phyloP scores from a whole-genome alignment of 92 coral and sea anemone species.

The Porites rus region DNA sequence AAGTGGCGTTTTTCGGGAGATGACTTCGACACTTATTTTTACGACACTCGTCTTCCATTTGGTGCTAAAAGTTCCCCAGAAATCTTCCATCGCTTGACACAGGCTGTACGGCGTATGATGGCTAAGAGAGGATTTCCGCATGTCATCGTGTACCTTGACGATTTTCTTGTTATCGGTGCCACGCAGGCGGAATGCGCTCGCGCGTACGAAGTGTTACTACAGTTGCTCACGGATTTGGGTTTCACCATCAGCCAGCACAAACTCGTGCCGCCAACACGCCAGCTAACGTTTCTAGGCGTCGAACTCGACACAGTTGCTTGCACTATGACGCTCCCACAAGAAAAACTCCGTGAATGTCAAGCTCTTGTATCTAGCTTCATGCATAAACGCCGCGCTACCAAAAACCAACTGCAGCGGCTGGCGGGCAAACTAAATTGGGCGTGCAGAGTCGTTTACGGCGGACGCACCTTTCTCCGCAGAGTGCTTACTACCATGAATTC shows the following conservation, averaged over 20 bases:
- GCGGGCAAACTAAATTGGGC: conserved; percentile 40
- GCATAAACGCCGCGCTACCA: background rate
- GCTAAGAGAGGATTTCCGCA: conserved; percentile 9
- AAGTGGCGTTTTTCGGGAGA: conserved; percentile 49
- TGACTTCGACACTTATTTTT: conserved; percentile 18
- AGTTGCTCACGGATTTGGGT: background rate
- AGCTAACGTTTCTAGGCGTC: background rate
- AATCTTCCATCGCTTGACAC: conserved; percentile 46
- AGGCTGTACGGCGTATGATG: conserved; percentile 52
- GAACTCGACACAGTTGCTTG: conserved; percentile 14
- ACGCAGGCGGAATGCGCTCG: background rate
- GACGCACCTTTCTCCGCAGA: conserved; percentile 13
- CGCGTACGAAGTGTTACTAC: background rate
- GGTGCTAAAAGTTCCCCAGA: conserved; percentile 49
- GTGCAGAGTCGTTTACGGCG: conserved; percentile 33
- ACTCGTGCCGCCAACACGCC: background rate
- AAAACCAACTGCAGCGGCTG: conserved; percentile 13
- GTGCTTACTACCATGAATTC: conserved; percentile 18
- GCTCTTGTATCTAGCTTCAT: background rate
- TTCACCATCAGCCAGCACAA: background rate
- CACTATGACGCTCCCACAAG: conserved; percentile 42
- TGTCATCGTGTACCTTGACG: conserved; percentile 40
- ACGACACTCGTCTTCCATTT: conserved; percentile 44
- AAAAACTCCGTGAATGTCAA: conserved; percentile 17
- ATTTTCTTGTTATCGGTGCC: conserved; percentile 41